phyloP scores from a whole-genome alignment of 1,140 invertebrate genomes.

The Leptinotarsa lineolata region DNA sequence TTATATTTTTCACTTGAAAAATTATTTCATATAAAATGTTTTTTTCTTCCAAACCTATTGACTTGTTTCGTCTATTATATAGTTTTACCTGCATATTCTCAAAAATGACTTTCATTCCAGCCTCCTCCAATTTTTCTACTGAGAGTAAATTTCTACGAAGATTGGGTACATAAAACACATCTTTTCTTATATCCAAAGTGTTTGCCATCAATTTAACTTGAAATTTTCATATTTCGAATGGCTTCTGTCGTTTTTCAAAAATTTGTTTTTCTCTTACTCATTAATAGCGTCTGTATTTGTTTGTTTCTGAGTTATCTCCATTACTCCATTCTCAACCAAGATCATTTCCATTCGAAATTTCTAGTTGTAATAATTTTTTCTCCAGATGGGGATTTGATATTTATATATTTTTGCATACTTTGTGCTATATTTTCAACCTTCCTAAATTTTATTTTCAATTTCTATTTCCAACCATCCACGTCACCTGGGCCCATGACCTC shows the following conservation, averaged over 20 bases:
- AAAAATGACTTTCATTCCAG: constrained; percentile 7
- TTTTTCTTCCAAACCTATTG: background rate
- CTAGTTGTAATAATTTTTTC: constrained; percentile 15
- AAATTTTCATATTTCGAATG: too few relatives aligned
- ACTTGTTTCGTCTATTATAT: background rate
- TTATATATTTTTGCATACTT: too few relatives aligned
- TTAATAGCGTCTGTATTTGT: constrained; percentile 15
- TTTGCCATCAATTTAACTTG: background rate
- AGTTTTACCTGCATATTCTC: background rate
- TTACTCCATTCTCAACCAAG: constrained; percentile 29
- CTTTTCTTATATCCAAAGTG: constrained; percentile 16
- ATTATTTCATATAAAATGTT: background rate
- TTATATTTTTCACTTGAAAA: background rate
- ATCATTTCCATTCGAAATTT: constrained; percentile 34
- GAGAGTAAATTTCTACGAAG: constrained; percentile 21
- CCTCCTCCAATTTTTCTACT: constrained; percentile 15
- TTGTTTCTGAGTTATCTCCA: constrained; percentile 16
- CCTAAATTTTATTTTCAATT: too few relatives aligned
- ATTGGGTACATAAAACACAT: constrained; percentile 27
- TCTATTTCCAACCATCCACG: too few relatives aligned
- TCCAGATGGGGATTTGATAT: too few relatives aligned
- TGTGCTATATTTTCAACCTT: too few relatives aligned
- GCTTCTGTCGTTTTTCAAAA: constrained; percentile 16
- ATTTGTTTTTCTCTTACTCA: constrained; percentile 21
- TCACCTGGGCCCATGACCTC: too few relatives aligned